These are phyloP conservation scores for Pelobates cultripes DNA, from an alignment of 2,797 vertebrate species.

Conservation along the genomic window DNA sequence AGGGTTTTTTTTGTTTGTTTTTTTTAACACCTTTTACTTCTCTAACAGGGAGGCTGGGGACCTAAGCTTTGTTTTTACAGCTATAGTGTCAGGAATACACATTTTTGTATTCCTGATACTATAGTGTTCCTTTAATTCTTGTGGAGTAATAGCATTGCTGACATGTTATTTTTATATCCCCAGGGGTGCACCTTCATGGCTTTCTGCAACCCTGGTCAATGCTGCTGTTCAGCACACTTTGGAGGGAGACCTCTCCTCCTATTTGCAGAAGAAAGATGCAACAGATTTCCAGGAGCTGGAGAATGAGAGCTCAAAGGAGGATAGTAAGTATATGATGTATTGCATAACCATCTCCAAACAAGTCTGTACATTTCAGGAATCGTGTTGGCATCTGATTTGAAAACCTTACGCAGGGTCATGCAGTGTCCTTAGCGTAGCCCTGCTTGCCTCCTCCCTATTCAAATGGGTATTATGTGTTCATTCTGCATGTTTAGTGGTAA, in stretches of 20 bases:
- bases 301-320: constrained; percentile 48
- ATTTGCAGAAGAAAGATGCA: constrained; percentile 70
- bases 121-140: too few relatives aligned
- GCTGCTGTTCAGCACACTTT: constrained; percentile 77
- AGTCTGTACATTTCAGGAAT: neutral
- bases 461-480: too few relatives aligned
- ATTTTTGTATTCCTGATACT: too few relatives aligned
- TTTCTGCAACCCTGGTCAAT: constrained; percentile 77
- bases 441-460: neutral
- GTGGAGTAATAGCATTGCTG: neutral
- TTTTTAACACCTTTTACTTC: too few relatives aligned
- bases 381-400: too few relatives aligned
- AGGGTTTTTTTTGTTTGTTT: too few relatives aligned
- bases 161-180: neutral
- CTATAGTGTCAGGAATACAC: too few relatives aligned
- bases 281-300: constrained; percentile 61
- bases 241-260: constrained; percentile 77
- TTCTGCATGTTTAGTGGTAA: neutral
- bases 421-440: neutral
- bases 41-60: too few relatives aligned
- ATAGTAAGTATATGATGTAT: constrained; percentile 60
- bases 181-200: constrained; percentile 73
- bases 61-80: too few relatives aligned
- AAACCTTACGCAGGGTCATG: neutral
- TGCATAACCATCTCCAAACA: neutral